Base-by-base conservation (phyloP, 2,113 vertebrate species). In the Dascyllus trimaculatus region DNA sequence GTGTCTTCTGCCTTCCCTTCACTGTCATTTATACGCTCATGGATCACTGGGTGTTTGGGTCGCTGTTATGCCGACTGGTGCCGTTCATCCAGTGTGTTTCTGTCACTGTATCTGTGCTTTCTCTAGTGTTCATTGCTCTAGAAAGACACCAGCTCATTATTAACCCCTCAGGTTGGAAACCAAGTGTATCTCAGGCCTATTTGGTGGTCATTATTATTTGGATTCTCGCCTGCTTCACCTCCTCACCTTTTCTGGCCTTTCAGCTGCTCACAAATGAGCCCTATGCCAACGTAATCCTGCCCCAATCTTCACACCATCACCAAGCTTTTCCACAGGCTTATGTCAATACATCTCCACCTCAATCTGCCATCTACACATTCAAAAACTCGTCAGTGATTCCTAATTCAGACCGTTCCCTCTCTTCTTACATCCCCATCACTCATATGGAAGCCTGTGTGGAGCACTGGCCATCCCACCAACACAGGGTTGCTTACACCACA, bases 41-140 rank as follows among this genome's bases (percentile, higher is more conserved):
- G 97, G 97, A 98, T 93, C 96, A 97, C 35, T 99, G 97, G 97
- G 85, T 97, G 82, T 98, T 99, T 66, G 97, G 97, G 1, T 95
- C 96, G 4, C 90, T 93, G 65, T 89, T 99, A 54, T 99, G 97
- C 77, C 96, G 96, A 63, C 88, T 96, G 78, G 96, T 95, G 15
- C 95, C 95, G 3, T 99, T 98, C 60, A 94, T 96, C 70, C 97
- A 98, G 87, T 99, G 97, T 43, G 89, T 95, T 59, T 98, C 97
- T 0, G 95, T 98, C 75, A 97, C 96, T 0, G 97, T 98, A 35
- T 99, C 97, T 13, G 95, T 97, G 26, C 91, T 98, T 60, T 97
- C 97, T 0, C 92, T 98, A 24, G 96, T 98, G 9, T 95, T 99
- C 15, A 97, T 99, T 25, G 97, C 97, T 52, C 83, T 98, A 73